Base-by-base conservation (phyloP, 1,140 invertebrate genomes). In the Dufourea novaeangliae region DNA sequence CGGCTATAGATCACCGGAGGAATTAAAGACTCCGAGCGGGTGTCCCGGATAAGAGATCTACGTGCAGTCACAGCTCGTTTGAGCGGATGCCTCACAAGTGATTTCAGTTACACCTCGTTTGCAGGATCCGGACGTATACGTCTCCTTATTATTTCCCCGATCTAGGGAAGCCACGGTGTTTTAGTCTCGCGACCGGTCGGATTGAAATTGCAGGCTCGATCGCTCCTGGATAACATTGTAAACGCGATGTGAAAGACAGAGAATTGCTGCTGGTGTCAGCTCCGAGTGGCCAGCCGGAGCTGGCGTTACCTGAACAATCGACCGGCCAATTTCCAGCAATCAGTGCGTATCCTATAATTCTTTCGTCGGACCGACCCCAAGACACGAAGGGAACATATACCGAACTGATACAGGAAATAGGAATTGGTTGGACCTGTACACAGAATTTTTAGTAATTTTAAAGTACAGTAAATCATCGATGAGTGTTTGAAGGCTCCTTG, bases 51-150 rank as follows among this genome's bases (percentile, higher is more conserved):
- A 83, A 73, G n/a, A 80, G 72, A 83, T 86, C 84, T 83, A 32
- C 62, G 37, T 71, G 77, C 80, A 73, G 84, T 85, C 80, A 83
- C 84, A 86, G 84, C 84, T 85, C 84, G 84, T 87, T 91, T 88
- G 80, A 83, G 84, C 86, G 85, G 82, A 74, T 85, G 69, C 83
- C 73, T 75, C 83, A n/a, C n/a, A 62, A 85, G 83, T 84, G 83
- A 85, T 85, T 85, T 81, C 82, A 70, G 88, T 90, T 87, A 89
- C 89, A 89, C 88, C 88, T 89, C 88, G 89, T 87, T 91, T 88
- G 79, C 84, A 85, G 85, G 86, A 87, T 80, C 80, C 81, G 76
- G 70, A 46, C 52, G 62, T 39, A 74, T 76, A 79, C 73, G 56
- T 41, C 76, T 77, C 81, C n/a, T 81, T 77, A 62, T 86, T 80